Base-by-base conservation (phyloP, 2,888 invertebrate genomes). In the Silvanus unidentatus region DNA sequence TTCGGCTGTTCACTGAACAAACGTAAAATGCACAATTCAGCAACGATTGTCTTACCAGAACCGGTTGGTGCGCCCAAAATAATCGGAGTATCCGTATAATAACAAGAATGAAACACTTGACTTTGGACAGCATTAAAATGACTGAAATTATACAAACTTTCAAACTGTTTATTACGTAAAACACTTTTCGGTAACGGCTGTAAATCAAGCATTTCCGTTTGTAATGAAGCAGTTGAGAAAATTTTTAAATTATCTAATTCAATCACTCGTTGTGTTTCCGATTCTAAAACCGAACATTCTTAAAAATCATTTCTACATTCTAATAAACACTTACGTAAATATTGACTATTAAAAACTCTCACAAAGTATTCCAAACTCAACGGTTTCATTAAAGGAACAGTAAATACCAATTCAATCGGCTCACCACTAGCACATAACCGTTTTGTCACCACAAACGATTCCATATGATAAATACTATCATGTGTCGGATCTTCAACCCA, bases 121-220 rank as follows among this genome's bases (percentile, higher is more conserved):
- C 96, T 96, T 73, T 98, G 98, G 54, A 99, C 94, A 1, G 98
- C 96, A 74, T 99, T 99, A 75, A 99, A 99, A 69, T 96, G 95
- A 0, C 84, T 82, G 71, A 97, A 99, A 49, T 77, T 79, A 75
- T 95, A 99, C 2, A 99, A 75, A 40, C 80, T 75, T 68, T 97
- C 88, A 62, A 84, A 91, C 1, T 76, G 68, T 0, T 80, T 74
- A 62, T 95, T 85, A 57, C 87, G 81, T 11, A 99, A 73, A 0
- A 89, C 91, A 15, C 81, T 80, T 22, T 92, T 78, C 1, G 98
- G 89, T 14, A 99, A 71, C 0, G 99, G 99, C 52, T 89, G 88
- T 12, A 99, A 76, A 62, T 91, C 88, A 28, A 98, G 72, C 1
- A 99, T 76, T 68, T 96, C 59, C 2, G 66, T 66, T 50, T 65